Conservation (phyloP, 2,888 invertebrate species). For the Spilarctia lutea region DNA sequence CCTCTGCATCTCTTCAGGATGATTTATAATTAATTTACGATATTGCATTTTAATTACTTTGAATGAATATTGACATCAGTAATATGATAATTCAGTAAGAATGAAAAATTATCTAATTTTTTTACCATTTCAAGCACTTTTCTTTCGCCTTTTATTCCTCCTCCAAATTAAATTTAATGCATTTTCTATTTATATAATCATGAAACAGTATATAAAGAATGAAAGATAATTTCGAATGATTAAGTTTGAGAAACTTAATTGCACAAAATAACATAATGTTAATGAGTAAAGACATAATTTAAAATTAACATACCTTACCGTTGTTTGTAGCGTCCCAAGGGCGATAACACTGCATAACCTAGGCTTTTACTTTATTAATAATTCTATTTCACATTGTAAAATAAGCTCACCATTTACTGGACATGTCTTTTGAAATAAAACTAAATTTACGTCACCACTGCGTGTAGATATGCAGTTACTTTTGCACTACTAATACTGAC, state of each 20-base stretch:
- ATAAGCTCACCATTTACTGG: constrained; percentile 42
- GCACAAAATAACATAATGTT: constrained; percentile 79
- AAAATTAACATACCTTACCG: constrained; percentile 68
- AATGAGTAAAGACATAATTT: constrained; percentile 70
- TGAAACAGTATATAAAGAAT: constrained; percentile 77
- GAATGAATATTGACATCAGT: constrained; percentile 67
- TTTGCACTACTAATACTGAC: constrained; percentile 48
- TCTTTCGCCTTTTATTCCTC: constrained; percentile 74
- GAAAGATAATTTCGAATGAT: constrained; percentile 69
- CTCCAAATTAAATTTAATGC: constrained; percentile 73
- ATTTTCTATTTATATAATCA: constrained; percentile 69
- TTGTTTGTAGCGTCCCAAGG: constrained; percentile 75
- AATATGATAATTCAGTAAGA: constrained; percentile 64
- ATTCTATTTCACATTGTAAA: constrained; percentile 40
- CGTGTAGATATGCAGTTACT: constrained; percentile 48
- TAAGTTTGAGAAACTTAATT: constrained; percentile 71
- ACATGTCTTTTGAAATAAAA: constrained; percentile 60
- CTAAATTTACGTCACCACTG: constrained; percentile 64
- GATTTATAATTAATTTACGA: constrained; percentile 57
- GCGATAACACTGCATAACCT: constrained; percentile 84
- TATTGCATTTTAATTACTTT: constrained; percentile 72
- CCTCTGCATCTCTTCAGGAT: constrained; percentile 68
- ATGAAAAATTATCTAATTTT: constrained; percentile 61
- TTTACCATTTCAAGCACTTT: constrained; percentile 71
- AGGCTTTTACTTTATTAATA: constrained; percentile 61